Evolutionary conservation across 2,113 vertebrate genomes (phyloP), one percentile per base, ranked within the genome.

Genomic region (Damaliscus lunatus): DNA sequence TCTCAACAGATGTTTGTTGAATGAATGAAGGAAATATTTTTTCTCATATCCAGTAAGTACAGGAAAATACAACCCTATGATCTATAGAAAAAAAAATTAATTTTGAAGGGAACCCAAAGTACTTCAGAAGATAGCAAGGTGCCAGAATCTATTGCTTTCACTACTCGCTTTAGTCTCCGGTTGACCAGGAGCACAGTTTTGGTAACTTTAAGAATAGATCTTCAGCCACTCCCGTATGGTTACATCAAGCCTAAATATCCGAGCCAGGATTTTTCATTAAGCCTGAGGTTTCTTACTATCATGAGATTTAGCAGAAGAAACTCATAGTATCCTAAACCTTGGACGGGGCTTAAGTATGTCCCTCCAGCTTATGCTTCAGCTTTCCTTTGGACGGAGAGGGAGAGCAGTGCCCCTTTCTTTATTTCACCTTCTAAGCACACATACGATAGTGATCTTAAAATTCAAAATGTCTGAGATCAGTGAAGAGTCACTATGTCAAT

Each of bases 121-220:
- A 77, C 77, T 89, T 94, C 27, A 97, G 40, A 95, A 97, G 71
- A 96, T 3, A 71, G 48, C 31, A 81, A 67, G 57, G 88, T 64
- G 53, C 27, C 36, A 12, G 11, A 85, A 53, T 48, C 16, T 7
- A 27, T 12, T 2, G 57, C 52, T 84, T 77, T 81, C 46, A 36
- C n/a, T 78, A n/a, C 33, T 81, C 23, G 85, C 40, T 23, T 88
- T 33, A 71, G n/a, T 71, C 25, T 94, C n/a, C 74, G 31, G 40
- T 29, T 83, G 15, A 91, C 81, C 67, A 86, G 36, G 6, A 94
- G 62, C 15, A 53, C 88, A 31, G 59, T 46, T 6, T 46, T 77
- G 29, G 6, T 52, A 77, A 86, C 48, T 94, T 84, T 80, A 43
- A 86, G 74, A 97, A 85, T 0, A 96, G 17, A 59, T 74, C 80